Evolutionary conservation across 2,888 invertebrate species (phyloP), one percentile per base, ranked within the genome.

Genomic region (Boloria euphrosyne): DNA sequence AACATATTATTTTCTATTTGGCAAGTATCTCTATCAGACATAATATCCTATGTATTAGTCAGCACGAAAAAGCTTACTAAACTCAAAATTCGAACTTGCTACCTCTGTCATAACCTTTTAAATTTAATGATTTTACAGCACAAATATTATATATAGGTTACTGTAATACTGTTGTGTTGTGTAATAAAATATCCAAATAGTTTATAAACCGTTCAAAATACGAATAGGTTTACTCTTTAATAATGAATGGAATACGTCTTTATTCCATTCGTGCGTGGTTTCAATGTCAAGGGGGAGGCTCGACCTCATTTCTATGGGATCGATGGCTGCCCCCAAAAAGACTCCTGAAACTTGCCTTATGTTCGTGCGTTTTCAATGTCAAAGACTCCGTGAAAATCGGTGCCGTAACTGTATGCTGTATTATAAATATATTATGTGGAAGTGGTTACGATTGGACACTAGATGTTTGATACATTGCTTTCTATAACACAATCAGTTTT

Each of bases 301-400:
- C 84, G 89, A 85, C 89, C 85, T 84, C 87, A 80, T 87, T 90
- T 87, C 84, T 83, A 82, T 80, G 79, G 78, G 89, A 92, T 92
- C 93, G 92, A 92, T 92, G 91, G 88, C 85, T 83, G 84, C 86
- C 81, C 83, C 82, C 78, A 78, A 77, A 77, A 77, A 80, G 22
- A 80, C 83, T 85, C 85, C 84, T 73, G 75, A 80, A 81, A 80
- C 80, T 38, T 80, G 83, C 80, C 80, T 79, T 78, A 77, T 78
- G 78, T 71, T 70, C 72, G 80, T 82, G 81, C 81, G 79, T 86
- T 90, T 90, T 91, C 91, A 92, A 92, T 92, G 91, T 90, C 91
- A 90, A 84, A 83, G 83, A 84, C 86, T 83, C 87, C 89, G 75
- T 75, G 79, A 78, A 80, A 79, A 76, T 14, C n/a, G 22, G 83